phyloP scores from a whole-genome alignment of 2,797 vertebrate species.

The Smutsia gigantea region DNA sequence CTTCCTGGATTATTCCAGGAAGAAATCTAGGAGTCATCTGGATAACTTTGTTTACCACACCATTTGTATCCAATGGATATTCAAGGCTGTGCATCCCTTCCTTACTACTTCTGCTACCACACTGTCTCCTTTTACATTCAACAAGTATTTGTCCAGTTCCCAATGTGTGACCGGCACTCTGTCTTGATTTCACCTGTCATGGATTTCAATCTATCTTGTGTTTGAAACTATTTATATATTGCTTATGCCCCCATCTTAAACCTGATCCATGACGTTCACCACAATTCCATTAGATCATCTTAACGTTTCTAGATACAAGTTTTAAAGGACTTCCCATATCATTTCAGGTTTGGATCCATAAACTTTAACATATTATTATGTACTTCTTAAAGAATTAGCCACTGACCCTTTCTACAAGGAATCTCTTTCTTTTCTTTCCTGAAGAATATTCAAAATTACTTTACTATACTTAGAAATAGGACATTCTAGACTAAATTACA shows the following conservation, averaged over 20 bases:
- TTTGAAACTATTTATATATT: neutral
- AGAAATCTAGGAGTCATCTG: neutral
- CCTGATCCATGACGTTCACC: neutral
- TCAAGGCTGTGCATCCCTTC: neutral
- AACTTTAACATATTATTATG: neutral
- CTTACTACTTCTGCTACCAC: neutral
- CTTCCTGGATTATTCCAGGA: neutral
- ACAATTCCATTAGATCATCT: neutral
- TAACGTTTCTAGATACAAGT: neutral
- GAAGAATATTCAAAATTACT: neutral
- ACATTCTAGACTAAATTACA: neutral
- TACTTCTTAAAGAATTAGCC: neutral
- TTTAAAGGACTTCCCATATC: neutral
- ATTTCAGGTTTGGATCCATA: neutral
- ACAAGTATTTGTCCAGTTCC: neutral
- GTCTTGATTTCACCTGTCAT: neutral
- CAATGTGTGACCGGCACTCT: neutral
- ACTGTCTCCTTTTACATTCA: neutral
- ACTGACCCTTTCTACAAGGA: neutral
- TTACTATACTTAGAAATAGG: neutral
- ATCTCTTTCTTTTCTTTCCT: neutral
- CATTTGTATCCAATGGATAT: neutral
- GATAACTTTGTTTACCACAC: neutral
- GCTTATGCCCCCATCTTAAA: neutral
- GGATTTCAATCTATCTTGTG: neutral